phyloP scores from a whole-genome alignment of 2,113 vertebrate genomes.

The Macaca mulatta region DNA sequence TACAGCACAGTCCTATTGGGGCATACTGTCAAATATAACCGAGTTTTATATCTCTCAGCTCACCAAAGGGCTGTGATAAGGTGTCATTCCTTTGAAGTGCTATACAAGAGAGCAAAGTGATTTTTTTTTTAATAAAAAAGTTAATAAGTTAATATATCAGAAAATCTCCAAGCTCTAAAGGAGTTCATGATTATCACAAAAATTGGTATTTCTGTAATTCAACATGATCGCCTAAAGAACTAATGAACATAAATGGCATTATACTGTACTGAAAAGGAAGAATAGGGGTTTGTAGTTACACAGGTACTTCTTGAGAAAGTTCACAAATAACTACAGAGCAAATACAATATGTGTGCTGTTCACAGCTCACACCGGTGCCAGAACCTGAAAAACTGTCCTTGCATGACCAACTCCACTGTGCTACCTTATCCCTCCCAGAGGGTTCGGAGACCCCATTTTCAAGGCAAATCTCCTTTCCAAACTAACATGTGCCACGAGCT shows the following conservation, averaged over 20 bases:
- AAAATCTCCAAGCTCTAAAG: neutral
- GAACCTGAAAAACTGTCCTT: neutral
- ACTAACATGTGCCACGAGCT: neutral
- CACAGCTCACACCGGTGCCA: neutral
- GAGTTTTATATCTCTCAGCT: neutral
- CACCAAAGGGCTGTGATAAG: neutral
- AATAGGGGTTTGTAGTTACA: neutral
- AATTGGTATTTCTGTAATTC: neutral
- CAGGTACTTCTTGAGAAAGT: neutral
- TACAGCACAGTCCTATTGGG: neutral
- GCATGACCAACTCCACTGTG: accelerated
- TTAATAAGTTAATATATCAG: neutral
- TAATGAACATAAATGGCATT: neutral
- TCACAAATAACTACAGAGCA: neutral
- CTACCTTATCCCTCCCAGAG: neutral
- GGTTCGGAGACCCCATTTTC: neutral
- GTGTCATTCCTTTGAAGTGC: neutral
- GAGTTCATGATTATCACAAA: neutral
- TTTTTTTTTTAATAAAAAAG: neutral
- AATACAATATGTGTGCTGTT: neutral
- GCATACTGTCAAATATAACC: neutral
- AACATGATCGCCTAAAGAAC: neutral
- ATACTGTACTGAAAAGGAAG: neutral
- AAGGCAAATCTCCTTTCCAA: neutral
- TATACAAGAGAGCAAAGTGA: neutral